phyloP scores from a whole-genome alignment of 2,888 invertebrate genomes.

The Cremastinae sp. region DNA sequence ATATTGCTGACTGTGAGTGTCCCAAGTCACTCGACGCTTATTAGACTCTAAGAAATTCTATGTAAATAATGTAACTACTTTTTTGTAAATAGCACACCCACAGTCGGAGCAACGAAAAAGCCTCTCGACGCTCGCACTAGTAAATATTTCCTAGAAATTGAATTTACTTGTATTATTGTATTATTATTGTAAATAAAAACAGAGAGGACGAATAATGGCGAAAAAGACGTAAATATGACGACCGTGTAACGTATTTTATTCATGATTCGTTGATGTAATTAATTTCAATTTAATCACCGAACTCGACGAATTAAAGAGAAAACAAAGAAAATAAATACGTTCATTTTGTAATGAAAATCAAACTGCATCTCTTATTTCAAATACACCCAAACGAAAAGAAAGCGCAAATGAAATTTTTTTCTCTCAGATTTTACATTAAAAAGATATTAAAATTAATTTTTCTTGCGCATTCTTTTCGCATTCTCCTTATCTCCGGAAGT shows the following conservation, averaged over 20 bases:
- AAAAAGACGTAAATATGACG: slow-evolving; percentile 19
- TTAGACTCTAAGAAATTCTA: slow-evolving; percentile 76
- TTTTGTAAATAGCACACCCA: slow-evolving; percentile 65
- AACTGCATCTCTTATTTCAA: slow-evolving; percentile 9
- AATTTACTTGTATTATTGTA: slow-evolving; percentile 60
- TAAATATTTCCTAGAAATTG: slow-evolving; percentile 59
- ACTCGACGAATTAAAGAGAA: slow-evolving; percentile 34
- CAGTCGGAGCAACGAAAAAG: slow-evolving; percentile 54
- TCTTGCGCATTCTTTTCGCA: neutral
- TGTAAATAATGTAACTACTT: slow-evolving; percentile 79
- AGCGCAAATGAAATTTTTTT: neutral
- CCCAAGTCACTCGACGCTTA: slow-evolving; percentile 77
- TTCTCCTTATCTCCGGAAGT: slow-evolving; percentile 8
- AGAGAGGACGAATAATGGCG: slow-evolving; percentile 13
- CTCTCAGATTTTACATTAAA: too few relatives aligned
- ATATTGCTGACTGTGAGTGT: slow-evolving; percentile 62
- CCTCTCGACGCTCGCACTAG: slow-evolving; percentile 55
- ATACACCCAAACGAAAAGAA: neutral
- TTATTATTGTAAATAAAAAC: slow-evolving; percentile 57
- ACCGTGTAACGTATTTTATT: slow-evolving; percentile 44
- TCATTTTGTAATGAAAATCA: slow-evolving; percentile 55
- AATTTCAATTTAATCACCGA: slow-evolving; percentile 43
- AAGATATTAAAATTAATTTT: neutral
- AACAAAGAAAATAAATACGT: slow-evolving; percentile 48
- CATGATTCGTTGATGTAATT: slow-evolving; percentile 44